A percentile compares a stretch with the other conserved stretches of the same genome.
Evolutionary conservation across 2,113 vertebrate genomes (phyloP).

Genomic region (Pseudorhombus dupliciocellatus): DNA sequence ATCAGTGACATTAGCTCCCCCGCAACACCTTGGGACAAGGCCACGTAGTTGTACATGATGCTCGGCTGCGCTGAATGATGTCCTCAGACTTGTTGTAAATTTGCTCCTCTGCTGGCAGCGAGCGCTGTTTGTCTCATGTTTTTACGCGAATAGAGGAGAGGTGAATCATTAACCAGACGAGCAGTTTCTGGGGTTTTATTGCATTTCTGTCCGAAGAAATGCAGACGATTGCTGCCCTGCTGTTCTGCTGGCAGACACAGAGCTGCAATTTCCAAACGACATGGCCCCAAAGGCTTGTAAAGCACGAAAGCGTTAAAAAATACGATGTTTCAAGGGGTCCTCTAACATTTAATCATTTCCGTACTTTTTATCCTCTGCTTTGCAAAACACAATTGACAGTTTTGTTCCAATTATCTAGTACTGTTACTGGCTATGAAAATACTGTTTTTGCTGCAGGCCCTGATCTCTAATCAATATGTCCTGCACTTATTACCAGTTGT

Average conservation of each 20-base stretch:
- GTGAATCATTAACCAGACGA: constrained; percentile 34
- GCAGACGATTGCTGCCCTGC: constrained; percentile 6
- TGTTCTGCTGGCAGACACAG: constrained; percentile 18
- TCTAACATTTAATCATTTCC: background rate
- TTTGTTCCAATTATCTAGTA: constrained; percentile 11
- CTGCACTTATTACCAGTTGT: background rate
- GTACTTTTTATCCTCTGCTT: background rate
- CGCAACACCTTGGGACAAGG: background rate
- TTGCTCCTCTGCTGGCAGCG: constrained; percentile 1
- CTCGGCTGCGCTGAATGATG: constrained; percentile 4
- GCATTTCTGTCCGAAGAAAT: constrained; percentile 26
- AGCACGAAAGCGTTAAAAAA: background rate
- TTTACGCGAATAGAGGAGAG: constrained; percentile 8
- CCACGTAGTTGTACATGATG: background rate
- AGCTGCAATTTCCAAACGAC: constrained; percentile 2
- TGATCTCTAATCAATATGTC: constrained; percentile 18
- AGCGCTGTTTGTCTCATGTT: constrained; percentile 7
- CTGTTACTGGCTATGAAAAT: background rate
- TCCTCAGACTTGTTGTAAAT: constrained; percentile 9
- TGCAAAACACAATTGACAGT: constrained; percentile 2
- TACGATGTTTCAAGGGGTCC: background rate
- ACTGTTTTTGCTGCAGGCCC: background rate
- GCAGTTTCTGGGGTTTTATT: constrained; percentile 35
- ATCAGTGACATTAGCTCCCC: background rate
- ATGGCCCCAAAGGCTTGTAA: constrained; percentile 7